A percentile compares a stretch with the other conserved stretches of the same genome.
Conservation (phyloP, 2,113 vertebrate genomes). For the Brachionichthys hirsutus region DNA sequence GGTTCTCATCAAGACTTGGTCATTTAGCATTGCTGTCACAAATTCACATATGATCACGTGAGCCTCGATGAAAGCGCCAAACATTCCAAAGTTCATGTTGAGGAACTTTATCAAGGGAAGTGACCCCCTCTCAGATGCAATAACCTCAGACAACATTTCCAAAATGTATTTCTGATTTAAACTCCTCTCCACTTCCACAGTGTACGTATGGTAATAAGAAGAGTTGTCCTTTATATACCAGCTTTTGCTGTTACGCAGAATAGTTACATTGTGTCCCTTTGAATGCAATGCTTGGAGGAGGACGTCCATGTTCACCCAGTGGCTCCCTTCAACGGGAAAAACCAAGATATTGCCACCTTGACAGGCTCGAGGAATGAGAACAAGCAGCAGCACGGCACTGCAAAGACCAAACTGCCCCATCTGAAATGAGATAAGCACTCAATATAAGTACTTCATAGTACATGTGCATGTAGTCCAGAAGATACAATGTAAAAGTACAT, state of each 20-base stretch:
- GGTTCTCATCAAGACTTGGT: conserved; percentile 29
- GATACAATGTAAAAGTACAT: too few species aligned
- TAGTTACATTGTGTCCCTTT: conserved; percentile 60
- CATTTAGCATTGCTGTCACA: conserved; percentile 32
- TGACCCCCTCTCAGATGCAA: conserved; percentile 33
- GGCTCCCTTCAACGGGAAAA: conserved; percentile 64
- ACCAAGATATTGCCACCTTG: conserved; percentile 66
- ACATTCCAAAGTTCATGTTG: conserved; percentile 5
- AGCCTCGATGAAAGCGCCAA: neutral
- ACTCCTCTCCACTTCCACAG: conserved; percentile 32
- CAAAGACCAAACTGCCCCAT: conserved; percentile 34
- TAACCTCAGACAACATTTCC: fast-evolving
- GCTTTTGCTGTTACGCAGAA: conserved; percentile 46
- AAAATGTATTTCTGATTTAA: conserved; percentile 6
- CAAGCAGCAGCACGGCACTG: conserved; percentile 40
- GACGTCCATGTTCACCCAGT: conserved; percentile 74
- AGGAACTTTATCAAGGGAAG: conserved; percentile 16
- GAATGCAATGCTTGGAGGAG: conserved; percentile 56
- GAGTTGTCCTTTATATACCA: conserved; percentile 60
- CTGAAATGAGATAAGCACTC: conserved; percentile 33
- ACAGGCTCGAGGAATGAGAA: conserved; percentile 23
- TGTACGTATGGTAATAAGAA: conserved; percentile 37
- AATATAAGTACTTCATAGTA: too few species aligned
- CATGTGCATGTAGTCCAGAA: too few species aligned
- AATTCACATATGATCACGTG: conserved; percentile 12